Conservation (phyloP, 2,797 vertebrate species). For the Chelonia mydas region DNA sequence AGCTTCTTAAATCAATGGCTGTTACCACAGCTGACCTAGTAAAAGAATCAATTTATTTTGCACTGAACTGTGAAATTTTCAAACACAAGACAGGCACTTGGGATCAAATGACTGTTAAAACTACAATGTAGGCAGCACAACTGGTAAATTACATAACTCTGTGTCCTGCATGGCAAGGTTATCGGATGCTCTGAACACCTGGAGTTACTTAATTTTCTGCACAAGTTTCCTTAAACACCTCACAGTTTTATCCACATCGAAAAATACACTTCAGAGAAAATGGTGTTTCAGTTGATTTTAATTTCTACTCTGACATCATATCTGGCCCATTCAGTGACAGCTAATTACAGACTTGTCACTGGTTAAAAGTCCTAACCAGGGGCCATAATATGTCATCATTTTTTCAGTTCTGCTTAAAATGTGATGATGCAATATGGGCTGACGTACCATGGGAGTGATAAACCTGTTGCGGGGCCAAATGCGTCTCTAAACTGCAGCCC, state of each 20-base stretch:
- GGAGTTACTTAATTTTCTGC: neutral
- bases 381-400: neutral
- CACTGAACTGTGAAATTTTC: constrained; percentile 9
- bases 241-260: accelerated
- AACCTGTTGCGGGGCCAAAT: accelerated
- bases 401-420: constrained; percentile 11
- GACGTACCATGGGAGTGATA: accelerated
- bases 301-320: neutral
- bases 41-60: constrained; percentile 37
- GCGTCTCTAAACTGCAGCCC: constrained; percentile 15
- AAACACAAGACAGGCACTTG: neutral
- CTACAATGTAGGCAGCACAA: accelerated
- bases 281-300: neutral
- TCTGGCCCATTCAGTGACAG: accelerated
- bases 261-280: neutral
- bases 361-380: neutral
- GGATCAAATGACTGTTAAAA: neutral
- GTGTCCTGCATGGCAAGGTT: constrained; percentile 9
- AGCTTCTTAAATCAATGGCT: constrained; percentile 50
- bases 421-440: neutral
- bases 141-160: neutral
- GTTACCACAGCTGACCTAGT: constrained; percentile 45
- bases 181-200: accelerated
- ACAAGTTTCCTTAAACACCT: neutral
- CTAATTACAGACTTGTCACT: neutral